Conservation (phyloP, 2,888 invertebrate species). For the Hylaea fasciaria region DNA sequence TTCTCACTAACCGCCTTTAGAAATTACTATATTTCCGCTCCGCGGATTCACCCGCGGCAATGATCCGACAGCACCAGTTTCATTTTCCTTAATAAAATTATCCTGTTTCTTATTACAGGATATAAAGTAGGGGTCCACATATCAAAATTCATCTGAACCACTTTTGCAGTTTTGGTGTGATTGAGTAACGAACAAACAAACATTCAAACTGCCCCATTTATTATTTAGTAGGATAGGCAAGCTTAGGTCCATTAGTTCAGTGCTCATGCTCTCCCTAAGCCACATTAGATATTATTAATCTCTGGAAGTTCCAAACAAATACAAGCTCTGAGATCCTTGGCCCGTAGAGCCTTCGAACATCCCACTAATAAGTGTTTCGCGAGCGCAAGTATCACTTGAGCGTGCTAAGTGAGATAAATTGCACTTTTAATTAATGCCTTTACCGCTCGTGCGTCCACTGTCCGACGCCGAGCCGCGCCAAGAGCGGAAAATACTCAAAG, state of each 20-base stretch:
- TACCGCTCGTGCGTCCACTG: constrained; percentile 44
- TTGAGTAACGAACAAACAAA: too few species aligned
- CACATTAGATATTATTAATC: constrained; percentile 3
- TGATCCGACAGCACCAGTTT: too few species aligned
- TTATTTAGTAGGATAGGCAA: background rate
- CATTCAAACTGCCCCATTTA: too few species aligned
- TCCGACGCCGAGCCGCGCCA: constrained; percentile 39
- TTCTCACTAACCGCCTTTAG: too few species aligned
- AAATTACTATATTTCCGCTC: too few species aligned
- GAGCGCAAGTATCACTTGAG: constrained; percentile 44
- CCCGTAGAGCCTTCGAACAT: constrained; percentile 23
- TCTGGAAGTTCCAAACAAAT: background rate
- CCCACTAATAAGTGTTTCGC: constrained; percentile 43
- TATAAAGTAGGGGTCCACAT: too few species aligned
- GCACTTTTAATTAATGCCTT: constrained; percentile 63
- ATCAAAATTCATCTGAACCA: too few species aligned
- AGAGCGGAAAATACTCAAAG: constrained; percentile 53
- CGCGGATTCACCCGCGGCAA: too few species aligned
- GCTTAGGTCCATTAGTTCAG: background rate
- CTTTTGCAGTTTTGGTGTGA: too few species aligned
- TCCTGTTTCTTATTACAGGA: too few species aligned
- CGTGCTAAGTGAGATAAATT: constrained; percentile 63
- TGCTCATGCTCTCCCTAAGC: constrained; percentile 1
- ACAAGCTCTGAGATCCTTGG: constrained; percentile 1
- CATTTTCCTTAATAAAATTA: too few species aligned